Conservation (phyloP, 2,797 vertebrate species). For the Pteronotus mesoamericanus region DNA sequence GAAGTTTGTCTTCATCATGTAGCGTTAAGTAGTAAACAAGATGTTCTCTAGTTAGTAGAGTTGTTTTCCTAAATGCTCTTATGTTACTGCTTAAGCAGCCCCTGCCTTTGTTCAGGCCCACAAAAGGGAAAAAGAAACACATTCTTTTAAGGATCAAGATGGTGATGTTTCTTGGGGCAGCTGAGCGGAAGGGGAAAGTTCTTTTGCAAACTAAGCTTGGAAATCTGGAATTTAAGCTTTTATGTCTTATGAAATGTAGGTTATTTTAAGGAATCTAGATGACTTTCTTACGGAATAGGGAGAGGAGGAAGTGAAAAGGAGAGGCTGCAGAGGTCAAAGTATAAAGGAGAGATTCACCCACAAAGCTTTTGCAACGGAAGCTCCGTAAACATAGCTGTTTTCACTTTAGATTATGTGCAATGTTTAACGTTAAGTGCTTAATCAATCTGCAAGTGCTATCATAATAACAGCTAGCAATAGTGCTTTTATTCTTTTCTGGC, state of each 20-base stretch:
- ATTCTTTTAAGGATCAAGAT: neutral
- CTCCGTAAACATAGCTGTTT: neutral
- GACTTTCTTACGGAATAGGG: neutral
- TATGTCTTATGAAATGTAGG: neutral
- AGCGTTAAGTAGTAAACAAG: slow-evolving; percentile 74
- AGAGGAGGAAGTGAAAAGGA: neutral
- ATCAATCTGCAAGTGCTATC: slow-evolving; percentile 38
- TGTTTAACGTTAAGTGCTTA: slow-evolving; percentile 1
- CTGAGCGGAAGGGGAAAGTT: neutral
- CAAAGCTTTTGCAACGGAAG: neutral
- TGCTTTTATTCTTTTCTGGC: slow-evolving; percentile 39
- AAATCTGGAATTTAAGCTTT: slow-evolving; percentile 22
- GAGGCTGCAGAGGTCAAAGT: neutral
- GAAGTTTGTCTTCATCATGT: slow-evolving; percentile 73
- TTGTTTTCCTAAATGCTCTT: slow-evolving; percentile 69
- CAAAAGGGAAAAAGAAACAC: neutral
- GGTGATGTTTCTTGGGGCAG: neutral
- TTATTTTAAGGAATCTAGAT: neutral
- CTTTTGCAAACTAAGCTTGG: neutral
- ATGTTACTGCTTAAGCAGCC: slow-evolving; percentile 61
- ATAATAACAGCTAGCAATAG: slow-evolving; percentile 27
- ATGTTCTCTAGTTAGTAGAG: slow-evolving; percentile 72
- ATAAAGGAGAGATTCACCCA: neutral
- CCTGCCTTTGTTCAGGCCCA: slow-evolving; percentile 51
- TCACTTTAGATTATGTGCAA: neutral